Evolutionary conservation across 2,797 vertebrate genomes (phyloP), one percentile per base, ranked within the genome.

Genomic region (Glossophaga mutica): DNA sequence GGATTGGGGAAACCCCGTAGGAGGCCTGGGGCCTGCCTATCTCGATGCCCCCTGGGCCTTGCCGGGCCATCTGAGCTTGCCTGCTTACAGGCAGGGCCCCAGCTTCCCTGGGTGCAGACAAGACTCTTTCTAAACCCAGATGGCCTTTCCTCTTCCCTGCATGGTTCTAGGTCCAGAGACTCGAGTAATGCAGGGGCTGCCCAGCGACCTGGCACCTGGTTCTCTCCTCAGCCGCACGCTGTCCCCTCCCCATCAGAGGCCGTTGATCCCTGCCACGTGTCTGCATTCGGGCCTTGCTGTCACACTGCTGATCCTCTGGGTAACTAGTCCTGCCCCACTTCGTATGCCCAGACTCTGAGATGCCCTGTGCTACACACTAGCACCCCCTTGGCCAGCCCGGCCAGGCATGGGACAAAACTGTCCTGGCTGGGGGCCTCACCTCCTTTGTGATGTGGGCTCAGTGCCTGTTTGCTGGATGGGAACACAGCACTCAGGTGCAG

Each of bases 191-290:
- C 19, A 21, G 42, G 2, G 1, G 44, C 73, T 70, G 9, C 52
- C 73, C 52, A 11, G n/a, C 0, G 9, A 2, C 73, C 87, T 5
- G 18, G 42, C 21, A 12, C 42, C 21, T 3, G 2, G 52, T 44
- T 55, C 10, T 15, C 15, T 44, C 44, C 67, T 81, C 26, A 73
- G 50, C 62, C 42, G 39, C 18, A 32, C 0, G 1, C 21, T 65
- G 26, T 6, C 14, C 1, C 15, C 22, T 24, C 12, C 22, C 29
- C 14, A 0, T 15, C 46, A 18, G 29, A 29, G 14, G 65, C 50
- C 34, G 24, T 62, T 16, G 6, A 21, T 32, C 15, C 3, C n/a
- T 7, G 39, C 3, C 29, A 15, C 12, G 1, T 1, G 16, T 26
- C 52, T 46, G 46, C 26, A 6, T 39, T 10, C 1, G 2, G 52